Conservation (phyloP, 2,113 vertebrate species). For the Rhinolophus sinicus region DNA sequence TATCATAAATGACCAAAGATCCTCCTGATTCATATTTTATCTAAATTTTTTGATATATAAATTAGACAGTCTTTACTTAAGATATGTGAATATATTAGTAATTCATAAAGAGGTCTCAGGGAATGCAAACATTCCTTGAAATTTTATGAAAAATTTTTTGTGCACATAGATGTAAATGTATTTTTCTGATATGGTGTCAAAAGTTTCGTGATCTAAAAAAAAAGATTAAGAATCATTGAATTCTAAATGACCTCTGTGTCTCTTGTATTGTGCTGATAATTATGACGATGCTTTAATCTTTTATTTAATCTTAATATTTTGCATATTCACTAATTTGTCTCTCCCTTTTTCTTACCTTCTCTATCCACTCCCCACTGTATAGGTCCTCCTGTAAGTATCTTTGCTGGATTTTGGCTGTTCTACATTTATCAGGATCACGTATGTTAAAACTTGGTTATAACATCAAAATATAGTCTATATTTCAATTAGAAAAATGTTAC, state of each 20-base stretch:
- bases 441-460: conserved; percentile 76
- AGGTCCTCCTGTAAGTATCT: conserved; percentile 99
- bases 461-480: conserved; percentile 21
- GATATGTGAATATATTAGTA: background rate
- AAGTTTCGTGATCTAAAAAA: background rate
- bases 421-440: conserved; percentile 77
- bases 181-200: conserved; percentile 1
- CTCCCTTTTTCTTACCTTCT: conserved; percentile 77
- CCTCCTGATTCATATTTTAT: background rate
- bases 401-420: conserved; percentile 78
- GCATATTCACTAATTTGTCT: conserved; percentile 45
- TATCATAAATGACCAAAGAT: background rate
- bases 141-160: background rate
- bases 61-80: background rate
- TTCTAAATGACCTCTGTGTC: background rate
- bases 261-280: background rate
- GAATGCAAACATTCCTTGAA: background rate
- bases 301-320: conserved; percentile 61
- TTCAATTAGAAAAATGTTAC: conserved; percentile 47
- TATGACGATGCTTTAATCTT: background rate
- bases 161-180: background rate
- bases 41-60: background rate
- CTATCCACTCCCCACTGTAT: conserved; percentile 78
- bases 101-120: background rate
- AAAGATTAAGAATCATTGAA: background rate